A percentile compares a stretch with the other conserved stretches of the same genome.
Conservation (phyloP, 2,113 vertebrate species). For the Sander vitreus region DNA sequence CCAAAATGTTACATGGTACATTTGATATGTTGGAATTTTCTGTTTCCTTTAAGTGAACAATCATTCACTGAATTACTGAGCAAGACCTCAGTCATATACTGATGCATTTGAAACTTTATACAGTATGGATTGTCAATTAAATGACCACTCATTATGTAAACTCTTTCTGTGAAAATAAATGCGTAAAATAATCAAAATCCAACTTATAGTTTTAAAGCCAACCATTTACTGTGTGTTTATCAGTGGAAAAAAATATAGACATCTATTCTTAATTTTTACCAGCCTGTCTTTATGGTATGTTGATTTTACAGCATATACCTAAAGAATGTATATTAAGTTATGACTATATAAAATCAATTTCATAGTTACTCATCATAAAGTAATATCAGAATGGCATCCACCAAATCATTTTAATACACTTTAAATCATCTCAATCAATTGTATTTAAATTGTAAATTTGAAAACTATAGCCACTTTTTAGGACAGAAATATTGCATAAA, state of each 20-base stretch:
- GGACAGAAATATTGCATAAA: not conserved
- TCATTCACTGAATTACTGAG: conserved; percentile 7
- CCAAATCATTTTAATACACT: not conserved
- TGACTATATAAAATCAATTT: not conserved
- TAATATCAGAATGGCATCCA: not conserved
- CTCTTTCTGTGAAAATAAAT: not conserved
- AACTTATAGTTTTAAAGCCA: not conserved
- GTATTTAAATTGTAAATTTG: not conserved
- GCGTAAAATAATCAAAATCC: not conserved
- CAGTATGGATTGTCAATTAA: not conserved
- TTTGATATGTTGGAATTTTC: conserved; percentile 35
- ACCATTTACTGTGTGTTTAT: conserved; percentile 7
- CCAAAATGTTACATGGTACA: conserved; percentile 16
- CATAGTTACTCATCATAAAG: not conserved
- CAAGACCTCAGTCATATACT: conserved; percentile 23
- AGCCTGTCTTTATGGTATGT: not conserved
- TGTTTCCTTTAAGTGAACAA: conserved; percentile 5
- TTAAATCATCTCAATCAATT: not conserved
- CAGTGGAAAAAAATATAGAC: not conserved
- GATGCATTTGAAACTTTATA: conserved; percentile 2
- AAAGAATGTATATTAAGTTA: not conserved
- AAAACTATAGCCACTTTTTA: not conserved
- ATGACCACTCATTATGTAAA: not conserved
- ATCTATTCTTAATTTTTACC: not conserved
- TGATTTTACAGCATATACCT: not conserved